Evolutionary conservation across 2,113 vertebrate species (phyloP).

Genomic region (Pycnonotus jocosus): DNA sequence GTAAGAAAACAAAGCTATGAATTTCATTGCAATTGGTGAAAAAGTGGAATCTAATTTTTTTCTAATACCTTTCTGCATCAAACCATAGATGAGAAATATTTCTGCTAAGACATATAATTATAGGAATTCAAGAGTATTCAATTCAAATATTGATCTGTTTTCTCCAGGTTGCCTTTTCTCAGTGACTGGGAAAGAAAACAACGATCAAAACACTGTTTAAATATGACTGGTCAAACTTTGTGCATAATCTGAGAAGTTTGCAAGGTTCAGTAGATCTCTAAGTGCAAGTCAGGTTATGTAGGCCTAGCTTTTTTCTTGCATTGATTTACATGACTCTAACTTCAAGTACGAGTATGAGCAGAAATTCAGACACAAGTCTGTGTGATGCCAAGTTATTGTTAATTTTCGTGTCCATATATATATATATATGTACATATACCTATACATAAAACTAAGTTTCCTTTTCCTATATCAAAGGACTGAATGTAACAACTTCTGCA

Average conservation of each 20-base stretch:
- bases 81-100: neutral
- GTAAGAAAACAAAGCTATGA: neutral
- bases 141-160: neutral
- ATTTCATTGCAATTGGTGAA: neutral
- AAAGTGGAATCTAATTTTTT: neutral
- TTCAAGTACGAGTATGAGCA: neutral
- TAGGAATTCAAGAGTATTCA: neutral
- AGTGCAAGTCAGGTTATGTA: neutral
- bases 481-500: neutral
- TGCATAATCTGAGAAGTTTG: neutral
- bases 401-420: neutral
- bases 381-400: neutral
- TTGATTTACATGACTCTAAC: neutral
- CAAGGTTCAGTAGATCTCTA: neutral
- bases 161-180: neutral
- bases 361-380: neutral
- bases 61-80: neutral
- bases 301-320: neutral
- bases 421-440: neutral
- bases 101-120: neutral
- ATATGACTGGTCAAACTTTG: neutral
- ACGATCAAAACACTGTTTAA: neutral
- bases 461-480: neutral
- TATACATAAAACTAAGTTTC: neutral
- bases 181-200: neutral